phyloP scores from a whole-genome alignment of 1,140 invertebrate genomes.

The Apis laboriosa region DNA sequence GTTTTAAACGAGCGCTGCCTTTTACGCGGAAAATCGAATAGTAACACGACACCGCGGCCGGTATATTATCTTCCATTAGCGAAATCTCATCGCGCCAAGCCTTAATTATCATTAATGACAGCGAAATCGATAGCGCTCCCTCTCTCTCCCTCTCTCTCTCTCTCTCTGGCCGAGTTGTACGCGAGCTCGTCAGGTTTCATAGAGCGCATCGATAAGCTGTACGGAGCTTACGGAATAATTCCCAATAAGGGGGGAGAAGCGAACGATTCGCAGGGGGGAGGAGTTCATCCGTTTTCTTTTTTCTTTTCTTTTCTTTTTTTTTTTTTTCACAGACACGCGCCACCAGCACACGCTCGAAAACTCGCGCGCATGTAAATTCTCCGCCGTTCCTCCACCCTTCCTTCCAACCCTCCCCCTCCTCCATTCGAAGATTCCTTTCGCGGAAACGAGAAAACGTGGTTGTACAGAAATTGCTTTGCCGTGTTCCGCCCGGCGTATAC shows the following conservation, averaged over 20 bases:
- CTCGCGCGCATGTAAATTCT: slow-evolving; percentile 57
- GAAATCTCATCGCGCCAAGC: slow-evolving; percentile 61
- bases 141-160: not conserved
- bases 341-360: slow-evolving; percentile 20
- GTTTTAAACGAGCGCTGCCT: slow-evolving; percentile 26
- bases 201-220: slow-evolving; percentile 52
- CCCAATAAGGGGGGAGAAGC: slow-evolving; percentile 37
- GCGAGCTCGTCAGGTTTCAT: slow-evolving; percentile 50
- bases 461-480: slow-evolving; percentile 68
- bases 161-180: not conserved
- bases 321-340: slow-evolving; percentile 10
- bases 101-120: slow-evolving; percentile 65
- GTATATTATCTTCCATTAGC: slow-evolving; percentile 64
- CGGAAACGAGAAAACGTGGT: slow-evolving; percentile 64
- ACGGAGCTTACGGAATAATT: slow-evolving; percentile 45
- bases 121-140: slow-evolving; percentile 56
- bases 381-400: slow-evolving; percentile 10
- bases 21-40: slow-evolving; percentile 50
- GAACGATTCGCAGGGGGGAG: slow-evolving; percentile 45
- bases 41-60: slow-evolving; percentile 47
- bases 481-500: slow-evolving; percentile 58
- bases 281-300: slow-evolving; percentile 51
- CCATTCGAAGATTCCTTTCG: slow-evolving; percentile 37
- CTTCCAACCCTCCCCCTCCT: not conserved
- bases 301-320: too few relatives aligned